A percentile compares a stretch with the other conserved stretches of the same genome.
Conservation (phyloP, 2,113 vertebrate species). For the Periophthalmus modestus region DNA sequence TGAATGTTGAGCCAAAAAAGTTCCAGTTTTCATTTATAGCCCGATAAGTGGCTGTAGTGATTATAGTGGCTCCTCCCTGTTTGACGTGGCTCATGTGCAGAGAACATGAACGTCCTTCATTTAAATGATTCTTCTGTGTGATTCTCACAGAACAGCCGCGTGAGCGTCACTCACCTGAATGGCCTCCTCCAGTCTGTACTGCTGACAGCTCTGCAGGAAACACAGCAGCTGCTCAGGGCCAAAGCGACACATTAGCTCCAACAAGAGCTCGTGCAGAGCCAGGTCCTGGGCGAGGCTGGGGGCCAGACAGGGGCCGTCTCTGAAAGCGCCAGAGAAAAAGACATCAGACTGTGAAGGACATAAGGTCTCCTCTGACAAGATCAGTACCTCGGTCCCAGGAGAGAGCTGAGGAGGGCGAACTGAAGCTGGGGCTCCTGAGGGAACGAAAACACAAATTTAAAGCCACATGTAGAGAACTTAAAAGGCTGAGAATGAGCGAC, state of each 20-base stretch:
- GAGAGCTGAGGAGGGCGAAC: conserved; percentile 87
- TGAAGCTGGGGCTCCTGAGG: conserved; percentile 83
- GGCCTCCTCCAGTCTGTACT: conserved; percentile 89
- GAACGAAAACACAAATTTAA: conserved; percentile 2
- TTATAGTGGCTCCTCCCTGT: no score
- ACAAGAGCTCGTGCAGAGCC: conserved; percentile 83
- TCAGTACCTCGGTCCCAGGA: conserved; percentile 86
- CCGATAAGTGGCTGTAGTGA: no score
- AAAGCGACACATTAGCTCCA: conserved; percentile 87
- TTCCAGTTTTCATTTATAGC: no score
- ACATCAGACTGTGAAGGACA: neutral
- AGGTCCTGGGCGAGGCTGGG: conserved; percentile 73
- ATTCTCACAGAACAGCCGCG: neutral
- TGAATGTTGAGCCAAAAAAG: no score
- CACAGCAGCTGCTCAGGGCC: conserved; percentile 80
- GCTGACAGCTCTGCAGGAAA: conserved; percentile 85
- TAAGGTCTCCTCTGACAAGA: neutral
- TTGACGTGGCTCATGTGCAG: no score
- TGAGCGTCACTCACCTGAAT: conserved; percentile 78
- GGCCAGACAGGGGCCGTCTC: conserved; percentile 81
- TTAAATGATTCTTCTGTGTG: neutral
- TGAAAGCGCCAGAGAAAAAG: conserved; percentile 50
- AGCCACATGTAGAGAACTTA: neutral
- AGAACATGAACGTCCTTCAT: no score
- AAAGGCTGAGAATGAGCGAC: no score